These are phyloP conservation scores for Melanotaenia boesemani DNA, from an alignment of 2,797 vertebrate genomes.

Conservation along the genomic window DNA sequence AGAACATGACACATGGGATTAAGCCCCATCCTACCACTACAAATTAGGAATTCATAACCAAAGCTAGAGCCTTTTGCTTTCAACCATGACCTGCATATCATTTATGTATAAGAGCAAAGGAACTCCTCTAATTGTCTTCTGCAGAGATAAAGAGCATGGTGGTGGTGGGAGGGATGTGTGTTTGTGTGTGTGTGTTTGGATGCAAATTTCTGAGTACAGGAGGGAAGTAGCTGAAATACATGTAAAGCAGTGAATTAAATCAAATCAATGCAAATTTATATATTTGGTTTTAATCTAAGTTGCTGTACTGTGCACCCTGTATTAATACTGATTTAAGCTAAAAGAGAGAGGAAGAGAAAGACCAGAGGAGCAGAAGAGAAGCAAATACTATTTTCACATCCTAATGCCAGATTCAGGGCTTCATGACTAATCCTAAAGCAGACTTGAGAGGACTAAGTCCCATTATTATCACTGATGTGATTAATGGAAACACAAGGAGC, in stretches of 20 bases:
- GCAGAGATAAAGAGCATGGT: constrained; percentile 42
- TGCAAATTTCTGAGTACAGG: neutral
- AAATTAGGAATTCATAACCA: constrained; percentile 80
- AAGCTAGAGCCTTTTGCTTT: constrained; percentile 67
- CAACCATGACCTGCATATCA: constrained; percentile 71
- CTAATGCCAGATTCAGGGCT: constrained; percentile 28
- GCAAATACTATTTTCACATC: constrained; percentile 18
- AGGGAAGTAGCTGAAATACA: neutral
- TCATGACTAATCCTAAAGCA: constrained; percentile 37
- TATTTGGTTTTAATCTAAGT: neutral
- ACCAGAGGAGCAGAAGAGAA: neutral
- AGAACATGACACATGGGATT: constrained; percentile 81
- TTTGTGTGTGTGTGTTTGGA: neutral
- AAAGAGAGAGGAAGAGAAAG: constrained; percentile 2
- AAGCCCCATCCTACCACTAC: constrained; percentile 69
- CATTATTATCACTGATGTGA: constrained; percentile 42
- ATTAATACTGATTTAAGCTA: constrained; percentile 19
- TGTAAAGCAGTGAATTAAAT: constrained; percentile 7
- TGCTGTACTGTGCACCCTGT: neutral
- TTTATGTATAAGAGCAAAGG: constrained; percentile 67
- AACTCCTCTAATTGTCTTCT: constrained; percentile 65
- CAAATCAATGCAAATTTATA: neutral
- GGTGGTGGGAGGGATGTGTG: neutral
- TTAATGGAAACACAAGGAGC: constrained; percentile 35
- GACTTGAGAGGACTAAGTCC: constrained; percentile 15